A percentile compares a stretch with the other conserved stretches of the same genome.
phyloP scores from a whole-genome alignment of 2,113 vertebrate species.

The Myocastor coypus region DNA sequence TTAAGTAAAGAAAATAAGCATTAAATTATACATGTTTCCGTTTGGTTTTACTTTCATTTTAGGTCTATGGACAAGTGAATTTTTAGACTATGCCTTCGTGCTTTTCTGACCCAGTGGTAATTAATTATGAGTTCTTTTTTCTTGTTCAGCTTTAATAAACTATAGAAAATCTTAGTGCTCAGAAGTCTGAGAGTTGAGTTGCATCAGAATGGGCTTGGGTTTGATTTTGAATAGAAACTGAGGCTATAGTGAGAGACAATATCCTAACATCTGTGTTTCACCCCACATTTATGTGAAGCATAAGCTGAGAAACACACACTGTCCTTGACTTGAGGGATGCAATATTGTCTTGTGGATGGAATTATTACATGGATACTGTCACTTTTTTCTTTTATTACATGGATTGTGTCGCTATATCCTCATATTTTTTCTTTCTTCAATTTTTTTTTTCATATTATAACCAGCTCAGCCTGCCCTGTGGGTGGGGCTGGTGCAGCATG shows the following conservation, averaged over 20 bases:
- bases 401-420: background rate
- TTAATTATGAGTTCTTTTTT: slow-evolving; percentile 3
- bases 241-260: background rate
- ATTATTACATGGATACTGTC: background rate
- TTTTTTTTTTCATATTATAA: too few species aligned
- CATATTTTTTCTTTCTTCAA: too few species aligned
- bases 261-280: background rate
- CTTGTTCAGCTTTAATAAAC: background rate
- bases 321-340: background rate
- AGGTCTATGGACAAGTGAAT: background rate
- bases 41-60: background rate
- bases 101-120: background rate
- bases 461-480: too few species aligned
- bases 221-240: background rate
- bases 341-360: background rate
- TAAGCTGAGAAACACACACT: background rate
- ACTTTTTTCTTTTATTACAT: background rate
- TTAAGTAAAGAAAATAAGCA: slow-evolving; percentile 36
- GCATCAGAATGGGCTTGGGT: background rate
- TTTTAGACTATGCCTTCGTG: background rate
- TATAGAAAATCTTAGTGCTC: background rate
- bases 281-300: background rate
- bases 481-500: too few species aligned
- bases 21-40: background rate
- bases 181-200: background rate